These are phyloP conservation scores for Aricia agestis DNA, from an alignment of 1,140 invertebrate species.

Conservation along the genomic window DNA sequence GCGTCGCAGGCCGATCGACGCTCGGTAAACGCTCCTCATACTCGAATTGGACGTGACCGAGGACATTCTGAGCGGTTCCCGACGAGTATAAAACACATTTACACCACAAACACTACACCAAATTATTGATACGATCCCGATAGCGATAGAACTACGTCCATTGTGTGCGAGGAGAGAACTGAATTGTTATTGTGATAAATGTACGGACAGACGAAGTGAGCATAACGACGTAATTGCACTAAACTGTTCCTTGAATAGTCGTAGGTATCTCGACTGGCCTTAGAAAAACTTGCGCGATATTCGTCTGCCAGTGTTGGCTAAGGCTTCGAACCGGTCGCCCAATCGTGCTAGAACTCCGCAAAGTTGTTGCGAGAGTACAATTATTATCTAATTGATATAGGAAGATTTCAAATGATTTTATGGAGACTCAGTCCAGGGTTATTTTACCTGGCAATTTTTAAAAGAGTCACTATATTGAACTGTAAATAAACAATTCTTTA, in stretches of 20 bases:
- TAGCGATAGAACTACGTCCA: conserved; percentile 52
- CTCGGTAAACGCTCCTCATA: conserved; percentile 67
- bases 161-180: conserved; percentile 65
- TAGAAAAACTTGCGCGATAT: not conserved
- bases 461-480: no score
- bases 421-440: no score
- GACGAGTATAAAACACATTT: conserved; percentile 34
- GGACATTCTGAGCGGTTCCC: conserved; percentile 59
- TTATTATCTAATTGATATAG: no score
- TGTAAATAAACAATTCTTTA: no score
- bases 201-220: conserved; percentile 63
- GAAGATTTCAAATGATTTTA: no score
- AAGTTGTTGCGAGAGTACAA: not conserved
- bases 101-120: conserved; percentile 52
- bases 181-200: conserved; percentile 64
- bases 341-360: not conserved
- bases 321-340: not conserved
- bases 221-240: conserved; percentile 74
- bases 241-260: conserved; percentile 72
- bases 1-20: conserved; percentile 64
- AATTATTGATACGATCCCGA: conserved; percentile 31
- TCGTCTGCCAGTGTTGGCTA: not conserved
- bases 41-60: conserved; percentile 68
- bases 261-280: conserved; percentile 37
- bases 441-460: no score